Percentiles rank a stretch among this genome's conserved stretches.
Evolutionary conservation across 2,797 vertebrate genomes (phyloP).

Genomic region (Parauchenoglanis ngamensis): DNA sequence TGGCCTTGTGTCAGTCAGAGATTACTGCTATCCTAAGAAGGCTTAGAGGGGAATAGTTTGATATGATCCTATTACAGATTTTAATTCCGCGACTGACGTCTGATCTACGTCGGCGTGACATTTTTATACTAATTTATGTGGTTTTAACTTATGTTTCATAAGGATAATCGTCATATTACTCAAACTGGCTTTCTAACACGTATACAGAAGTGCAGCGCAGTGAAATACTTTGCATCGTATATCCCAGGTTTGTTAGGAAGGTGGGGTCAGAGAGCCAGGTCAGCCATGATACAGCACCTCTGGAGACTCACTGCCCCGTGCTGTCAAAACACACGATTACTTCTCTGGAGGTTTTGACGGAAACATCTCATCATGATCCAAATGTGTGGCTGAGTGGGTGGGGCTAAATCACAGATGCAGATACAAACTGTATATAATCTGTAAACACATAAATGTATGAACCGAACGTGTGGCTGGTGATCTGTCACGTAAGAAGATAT

Average conservation of each 20-base stretch:
- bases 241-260: background rate
- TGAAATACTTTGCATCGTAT: background rate
- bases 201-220: background rate
- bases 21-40: background rate
- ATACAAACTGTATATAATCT: background rate
- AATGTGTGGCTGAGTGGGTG: background rate
- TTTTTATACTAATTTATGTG: background rate
- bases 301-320: background rate
- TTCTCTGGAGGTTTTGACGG: background rate
- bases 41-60: background rate
- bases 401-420: background rate
- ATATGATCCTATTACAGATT: conserved; percentile 23
- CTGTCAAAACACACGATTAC: background rate
- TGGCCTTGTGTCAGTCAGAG: background rate
- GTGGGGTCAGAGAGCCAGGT: background rate
- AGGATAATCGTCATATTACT: background rate
- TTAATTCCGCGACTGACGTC: background rate
- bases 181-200: background rate
- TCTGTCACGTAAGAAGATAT: background rate
- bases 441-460: background rate
- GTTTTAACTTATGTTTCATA: background rate
- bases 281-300: background rate
- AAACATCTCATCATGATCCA: background rate
- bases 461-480: background rate
- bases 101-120: background rate